Evolutionary conservation across 2,888 invertebrate genomes (phyloP).

Genomic region (Galerucella pusilla): DNA sequence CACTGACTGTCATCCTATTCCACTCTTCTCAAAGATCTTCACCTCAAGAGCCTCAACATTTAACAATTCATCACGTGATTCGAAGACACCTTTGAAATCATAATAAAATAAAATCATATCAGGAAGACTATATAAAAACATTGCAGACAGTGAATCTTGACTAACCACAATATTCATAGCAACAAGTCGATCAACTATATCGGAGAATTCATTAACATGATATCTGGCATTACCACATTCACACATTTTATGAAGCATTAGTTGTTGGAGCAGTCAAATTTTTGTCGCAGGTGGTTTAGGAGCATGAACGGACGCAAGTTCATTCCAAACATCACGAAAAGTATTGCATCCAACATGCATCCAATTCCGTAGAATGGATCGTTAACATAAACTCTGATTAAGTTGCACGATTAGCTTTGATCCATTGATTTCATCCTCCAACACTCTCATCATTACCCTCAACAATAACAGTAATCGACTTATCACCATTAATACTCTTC

Average conservation of each 20-base stretch:
- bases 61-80: conserved; percentile 4
- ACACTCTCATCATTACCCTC: not conserved
- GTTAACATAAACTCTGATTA: not conserved
- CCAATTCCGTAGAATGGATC: no score
- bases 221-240: no score
- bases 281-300: no score
- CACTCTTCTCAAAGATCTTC: conserved; percentile 2
- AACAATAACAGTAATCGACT: not conserved
- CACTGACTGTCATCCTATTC: conserved; percentile 1
- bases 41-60: not conserved
- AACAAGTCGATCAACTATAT: no score
- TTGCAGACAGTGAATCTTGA: not conserved
- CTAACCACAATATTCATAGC: no score
- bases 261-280: no score
- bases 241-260: no score
- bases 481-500: not conserved
- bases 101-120: not conserved
- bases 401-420: not conserved
- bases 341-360: no score
- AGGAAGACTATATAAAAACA: conserved; percentile 17
- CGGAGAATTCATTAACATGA: no score
- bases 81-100: conserved; percentile 7
- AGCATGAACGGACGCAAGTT: no score
- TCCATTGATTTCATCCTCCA: conserved; percentile 3
- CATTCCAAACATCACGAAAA: no score